Evolutionary conservation across 2,888 invertebrate species (phyloP).

Genomic region (Rotaria macrura): DNA sequence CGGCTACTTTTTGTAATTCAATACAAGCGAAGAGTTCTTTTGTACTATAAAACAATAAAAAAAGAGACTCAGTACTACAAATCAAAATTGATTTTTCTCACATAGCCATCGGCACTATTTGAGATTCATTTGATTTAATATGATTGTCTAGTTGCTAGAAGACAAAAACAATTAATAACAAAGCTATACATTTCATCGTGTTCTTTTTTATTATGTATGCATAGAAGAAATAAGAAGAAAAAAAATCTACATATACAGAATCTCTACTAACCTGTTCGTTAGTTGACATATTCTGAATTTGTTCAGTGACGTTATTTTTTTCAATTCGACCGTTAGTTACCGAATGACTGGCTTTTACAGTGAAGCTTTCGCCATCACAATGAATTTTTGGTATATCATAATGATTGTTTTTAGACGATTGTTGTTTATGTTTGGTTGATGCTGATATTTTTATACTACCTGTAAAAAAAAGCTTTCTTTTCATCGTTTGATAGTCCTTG

Average conservation of each 20-base stretch:
- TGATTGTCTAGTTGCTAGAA: not conserved
- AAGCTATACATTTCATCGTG: not conserved
- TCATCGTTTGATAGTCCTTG: not conserved
- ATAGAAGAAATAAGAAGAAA: not conserved
- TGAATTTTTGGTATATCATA: not conserved
- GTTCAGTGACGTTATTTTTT: not conserved
- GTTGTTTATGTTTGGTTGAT: not conserved
- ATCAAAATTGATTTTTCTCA: slow-evolving; percentile 2
- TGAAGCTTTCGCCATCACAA: not conserved
- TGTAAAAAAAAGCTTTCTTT: not conserved
- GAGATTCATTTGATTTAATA: not conserved
- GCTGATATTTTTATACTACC: not conserved
- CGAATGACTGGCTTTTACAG: not conserved
- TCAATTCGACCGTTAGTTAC: not conserved
- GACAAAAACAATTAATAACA: slow-evolving; percentile 3
- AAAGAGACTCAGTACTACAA: not conserved
- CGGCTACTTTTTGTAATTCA: not conserved
- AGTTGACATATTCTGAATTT: not conserved
- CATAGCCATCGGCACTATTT: not conserved
- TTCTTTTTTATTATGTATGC: not conserved
- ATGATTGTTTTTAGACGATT: not conserved
- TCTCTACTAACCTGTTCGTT: not conserved
- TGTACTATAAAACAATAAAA: not conserved
- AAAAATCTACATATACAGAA: not conserved
- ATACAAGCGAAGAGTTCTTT: not conserved